Conservation (phyloP, 2,888 invertebrate species). For the Aspidiotus rigidus region DNA sequence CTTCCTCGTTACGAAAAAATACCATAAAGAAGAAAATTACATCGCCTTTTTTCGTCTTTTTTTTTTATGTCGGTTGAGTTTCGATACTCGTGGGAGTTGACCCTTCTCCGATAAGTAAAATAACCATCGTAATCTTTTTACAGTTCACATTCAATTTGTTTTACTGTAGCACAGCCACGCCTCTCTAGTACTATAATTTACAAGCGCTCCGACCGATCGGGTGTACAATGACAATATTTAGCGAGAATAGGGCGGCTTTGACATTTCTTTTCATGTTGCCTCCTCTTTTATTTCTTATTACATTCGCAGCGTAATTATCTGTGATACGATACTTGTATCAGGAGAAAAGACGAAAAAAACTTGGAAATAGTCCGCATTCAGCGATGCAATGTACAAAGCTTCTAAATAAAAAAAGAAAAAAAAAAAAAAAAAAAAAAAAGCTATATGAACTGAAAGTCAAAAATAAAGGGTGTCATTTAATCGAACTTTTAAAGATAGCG, state of each 20-base stretch:
- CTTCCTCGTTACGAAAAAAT: background rate
- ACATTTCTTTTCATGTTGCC: background rate
- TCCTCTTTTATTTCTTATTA: background rate
- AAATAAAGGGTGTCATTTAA: too few relatives aligned
- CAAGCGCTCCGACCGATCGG: background rate
- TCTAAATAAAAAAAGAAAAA: too few relatives aligned
- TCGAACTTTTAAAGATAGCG: too few relatives aligned
- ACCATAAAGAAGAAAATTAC: background rate
- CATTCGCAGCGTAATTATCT: too few relatives aligned
- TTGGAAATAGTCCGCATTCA: too few relatives aligned
- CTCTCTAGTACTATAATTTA: slow-evolving; percentile 19
- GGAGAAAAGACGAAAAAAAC: too few relatives aligned
- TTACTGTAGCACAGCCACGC: slow-evolving; percentile 20
- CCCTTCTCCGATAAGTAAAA: slow-evolving; percentile 3
- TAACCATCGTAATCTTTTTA: slow-evolving; percentile 29
- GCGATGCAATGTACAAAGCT: too few relatives aligned
- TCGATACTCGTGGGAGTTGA: slow-evolving; percentile 25
- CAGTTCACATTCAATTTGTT: slow-evolving; percentile 28
- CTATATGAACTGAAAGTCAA: too few relatives aligned
- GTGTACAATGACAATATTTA: slow-evolving; percentile 1
- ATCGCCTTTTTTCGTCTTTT: background rate
- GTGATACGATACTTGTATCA: too few relatives aligned
- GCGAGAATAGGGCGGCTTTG: background rate
- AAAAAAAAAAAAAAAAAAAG: too few relatives aligned
- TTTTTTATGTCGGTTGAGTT: background rate